Evolutionary conservation across 2,797 vertebrate species (phyloP).

Genomic region (Pseudocheirus occidentalis): DNA sequence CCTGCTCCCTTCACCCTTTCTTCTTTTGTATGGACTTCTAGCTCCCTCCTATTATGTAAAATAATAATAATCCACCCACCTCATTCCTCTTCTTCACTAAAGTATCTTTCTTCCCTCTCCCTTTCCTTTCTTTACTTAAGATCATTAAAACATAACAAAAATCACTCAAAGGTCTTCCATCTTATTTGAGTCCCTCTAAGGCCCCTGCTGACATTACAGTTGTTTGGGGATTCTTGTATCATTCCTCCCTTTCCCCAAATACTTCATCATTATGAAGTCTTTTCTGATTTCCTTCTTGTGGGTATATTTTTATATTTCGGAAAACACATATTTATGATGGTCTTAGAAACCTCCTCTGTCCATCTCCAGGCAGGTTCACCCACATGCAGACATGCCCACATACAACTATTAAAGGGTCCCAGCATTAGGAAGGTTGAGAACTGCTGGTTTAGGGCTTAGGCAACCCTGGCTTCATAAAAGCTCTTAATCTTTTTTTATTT

Average conservation of each 20-base stretch:
- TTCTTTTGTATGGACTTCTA: not conserved
- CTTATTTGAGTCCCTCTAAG: not conserved
- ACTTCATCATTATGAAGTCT: not conserved
- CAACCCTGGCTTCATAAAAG: no score
- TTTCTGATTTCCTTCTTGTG: not conserved
- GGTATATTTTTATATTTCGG: not conserved
- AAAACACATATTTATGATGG: no score
- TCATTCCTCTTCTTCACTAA: not conserved
- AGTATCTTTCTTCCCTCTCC: not conserved
- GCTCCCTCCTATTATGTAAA: not conserved
- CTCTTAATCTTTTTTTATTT: no score
- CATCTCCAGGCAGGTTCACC: no score
- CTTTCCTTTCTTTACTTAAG: not conserved
- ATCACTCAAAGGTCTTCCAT: not conserved
- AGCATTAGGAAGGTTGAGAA: no score
- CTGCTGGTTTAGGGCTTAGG: no score
- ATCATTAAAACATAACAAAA: not conserved
- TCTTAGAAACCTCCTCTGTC: no score
- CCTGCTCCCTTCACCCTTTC: not conserved
- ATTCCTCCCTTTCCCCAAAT: not conserved
- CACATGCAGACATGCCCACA: no score
- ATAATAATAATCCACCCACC: not conserved
- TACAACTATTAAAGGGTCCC: no score
- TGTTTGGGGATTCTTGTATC: not conserved
- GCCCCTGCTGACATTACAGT: not conserved